Evolutionary conservation across 30 jellyfish, hydroid and myxozoan species (phyloP).

Genomic region (Nemopilema nomurai): DNA sequence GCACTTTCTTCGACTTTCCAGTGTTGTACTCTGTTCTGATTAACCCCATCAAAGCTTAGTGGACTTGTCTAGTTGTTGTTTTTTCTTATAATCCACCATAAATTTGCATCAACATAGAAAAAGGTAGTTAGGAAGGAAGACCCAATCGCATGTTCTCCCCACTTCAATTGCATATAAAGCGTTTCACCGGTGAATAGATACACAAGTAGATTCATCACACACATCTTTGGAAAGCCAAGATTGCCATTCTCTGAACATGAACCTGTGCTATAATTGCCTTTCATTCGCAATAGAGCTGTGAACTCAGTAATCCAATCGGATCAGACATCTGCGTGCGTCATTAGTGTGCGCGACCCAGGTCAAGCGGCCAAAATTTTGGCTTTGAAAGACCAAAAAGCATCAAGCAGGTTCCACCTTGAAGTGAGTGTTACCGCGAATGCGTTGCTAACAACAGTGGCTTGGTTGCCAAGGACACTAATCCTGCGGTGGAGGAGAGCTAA

Average conservation of each 20-base stretch:
- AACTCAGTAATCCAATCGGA: not conserved
- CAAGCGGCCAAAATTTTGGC: not conserved
- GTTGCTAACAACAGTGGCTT: not conserved
- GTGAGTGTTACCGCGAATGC: not conserved
- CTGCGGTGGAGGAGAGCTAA: not conserved
- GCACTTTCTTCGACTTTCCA: too few species aligned
- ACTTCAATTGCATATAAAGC: too few species aligned
- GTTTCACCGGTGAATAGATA: too few species aligned
- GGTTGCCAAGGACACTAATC: not conserved
- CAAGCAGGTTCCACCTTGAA: conserved; percentile 5
- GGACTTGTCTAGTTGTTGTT: too few species aligned
- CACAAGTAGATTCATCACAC: too few species aligned
- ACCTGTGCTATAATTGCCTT: not conserved
- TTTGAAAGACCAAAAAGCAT: not conserved
- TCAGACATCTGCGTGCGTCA: not conserved
- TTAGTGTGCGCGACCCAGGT: not conserved
- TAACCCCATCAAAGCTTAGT: too few species aligned
- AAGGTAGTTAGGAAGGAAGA: too few species aligned
- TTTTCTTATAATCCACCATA: too few species aligned
- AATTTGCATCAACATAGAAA: too few species aligned
- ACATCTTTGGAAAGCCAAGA: too few species aligned
- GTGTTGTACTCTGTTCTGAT: too few species aligned
- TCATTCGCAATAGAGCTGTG: not conserved
- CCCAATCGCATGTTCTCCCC: too few species aligned
- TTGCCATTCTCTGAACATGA: not conserved